A percentile compares a stretch with the other conserved stretches of the same genome.
phyloP scores from a whole-genome alignment of 2,797 vertebrate genomes.

The Pseudochirops cupreus region DNA sequence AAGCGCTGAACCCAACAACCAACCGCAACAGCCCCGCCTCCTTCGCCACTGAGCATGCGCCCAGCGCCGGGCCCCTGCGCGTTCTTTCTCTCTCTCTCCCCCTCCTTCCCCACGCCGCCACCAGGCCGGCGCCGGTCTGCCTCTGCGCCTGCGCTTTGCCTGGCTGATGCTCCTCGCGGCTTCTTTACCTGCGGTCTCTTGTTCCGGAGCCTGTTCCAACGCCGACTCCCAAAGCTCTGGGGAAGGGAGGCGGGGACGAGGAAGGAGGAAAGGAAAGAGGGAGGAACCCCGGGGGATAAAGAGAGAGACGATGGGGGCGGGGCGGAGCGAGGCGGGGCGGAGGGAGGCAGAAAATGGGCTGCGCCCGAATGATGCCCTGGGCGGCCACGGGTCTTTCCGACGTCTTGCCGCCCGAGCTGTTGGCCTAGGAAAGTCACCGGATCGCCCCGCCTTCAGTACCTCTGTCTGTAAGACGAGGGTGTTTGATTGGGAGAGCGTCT shows the following conservation, averaged over 20 bases:
- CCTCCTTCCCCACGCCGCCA: neutral
- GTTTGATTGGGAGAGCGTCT: too few relatives aligned
- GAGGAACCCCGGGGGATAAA: constrained; percentile 53
- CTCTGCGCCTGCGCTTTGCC: constrained; percentile 62
- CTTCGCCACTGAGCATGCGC: constrained; percentile 63
- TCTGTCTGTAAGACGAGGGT: too few relatives aligned
- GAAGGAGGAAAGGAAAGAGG: constrained; percentile 44
- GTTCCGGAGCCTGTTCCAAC: fast-evolving
- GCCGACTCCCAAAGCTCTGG: neutral
- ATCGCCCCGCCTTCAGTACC: neutral
- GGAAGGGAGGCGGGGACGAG: neutral
- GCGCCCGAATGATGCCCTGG: fast-evolving
- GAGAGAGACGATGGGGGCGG: neutral
- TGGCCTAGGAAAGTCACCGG: too few relatives aligned
- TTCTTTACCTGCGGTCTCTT: neutral
- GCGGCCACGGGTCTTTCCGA: too few relatives aligned
- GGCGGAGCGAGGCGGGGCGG: neutral
- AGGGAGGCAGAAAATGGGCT: neutral
- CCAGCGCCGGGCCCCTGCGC: neutral
- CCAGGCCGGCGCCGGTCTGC: neutral
- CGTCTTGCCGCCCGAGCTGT: too few relatives aligned
- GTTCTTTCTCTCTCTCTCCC: constrained; percentile 39
- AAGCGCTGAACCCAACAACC: constrained; percentile 26
- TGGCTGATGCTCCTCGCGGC: neutral
- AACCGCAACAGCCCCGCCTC: constrained; percentile 43